Percentiles rank a stretch among this genome's conserved stretches.
These are phyloP conservation scores for Burhinus oedicnemus DNA, from an alignment of 2,113 vertebrate genomes.

Conservation along the genomic window DNA sequence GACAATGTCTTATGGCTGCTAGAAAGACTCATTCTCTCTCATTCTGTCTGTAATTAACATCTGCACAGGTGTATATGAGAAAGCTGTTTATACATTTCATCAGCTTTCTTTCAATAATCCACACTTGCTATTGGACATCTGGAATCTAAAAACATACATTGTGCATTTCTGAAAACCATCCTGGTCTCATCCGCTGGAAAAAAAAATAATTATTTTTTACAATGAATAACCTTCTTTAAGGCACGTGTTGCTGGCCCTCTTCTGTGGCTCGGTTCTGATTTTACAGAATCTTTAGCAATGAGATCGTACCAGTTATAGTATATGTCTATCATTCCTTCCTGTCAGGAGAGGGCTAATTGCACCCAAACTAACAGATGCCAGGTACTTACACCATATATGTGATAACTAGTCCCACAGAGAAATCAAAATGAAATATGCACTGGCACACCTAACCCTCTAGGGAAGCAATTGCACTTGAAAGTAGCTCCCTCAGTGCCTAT, in stretches of 20 bases:
- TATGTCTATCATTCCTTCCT: neutral
- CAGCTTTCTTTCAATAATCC: slow-evolving; percentile 11
- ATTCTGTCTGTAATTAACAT: neutral
- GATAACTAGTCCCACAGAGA: neutral
- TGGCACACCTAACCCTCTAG: neutral
- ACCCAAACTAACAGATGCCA: neutral
- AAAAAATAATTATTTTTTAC: neutral
- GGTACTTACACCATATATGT: neutral
- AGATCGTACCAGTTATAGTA: neutral
- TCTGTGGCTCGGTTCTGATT: neutral
- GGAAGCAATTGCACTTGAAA: neutral
- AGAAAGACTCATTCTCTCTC: neutral
- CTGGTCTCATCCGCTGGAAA: neutral
- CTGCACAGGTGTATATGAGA: neutral
- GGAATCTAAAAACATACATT: neutral
- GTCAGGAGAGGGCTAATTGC: neutral
- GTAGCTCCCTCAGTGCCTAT: neutral
- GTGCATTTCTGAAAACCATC: neutral
- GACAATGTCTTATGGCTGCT: neutral
- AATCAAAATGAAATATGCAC: neutral
- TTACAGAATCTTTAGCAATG: neutral
- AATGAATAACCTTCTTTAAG: neutral
- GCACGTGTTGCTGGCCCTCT: neutral
- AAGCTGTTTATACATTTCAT: neutral
- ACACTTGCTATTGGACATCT: neutral